phyloP scores from a whole-genome alignment of 1,140 invertebrate genomes.

The Scaptomyza pallida region DNA sequence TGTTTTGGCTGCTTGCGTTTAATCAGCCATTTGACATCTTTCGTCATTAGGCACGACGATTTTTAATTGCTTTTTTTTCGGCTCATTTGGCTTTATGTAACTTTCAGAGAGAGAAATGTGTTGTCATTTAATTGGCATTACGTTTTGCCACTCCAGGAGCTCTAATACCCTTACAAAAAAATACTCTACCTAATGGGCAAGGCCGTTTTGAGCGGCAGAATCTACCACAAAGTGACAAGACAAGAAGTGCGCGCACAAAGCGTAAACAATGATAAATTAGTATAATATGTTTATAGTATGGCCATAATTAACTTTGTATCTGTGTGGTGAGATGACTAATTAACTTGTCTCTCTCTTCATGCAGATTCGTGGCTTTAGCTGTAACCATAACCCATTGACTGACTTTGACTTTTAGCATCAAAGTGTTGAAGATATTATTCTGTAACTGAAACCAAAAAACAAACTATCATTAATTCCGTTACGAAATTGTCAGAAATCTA shows the following conservation, averaged over 20 bases:
- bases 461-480: constrained; percentile 10
- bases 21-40: constrained; percentile 72
- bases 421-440: constrained; percentile 45
- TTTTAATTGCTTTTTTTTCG: constrained; percentile 73
- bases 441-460: constrained; percentile 43
- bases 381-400: constrained; percentile 72
- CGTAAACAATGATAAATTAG: constrained; percentile 76
- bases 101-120: constrained; percentile 54
- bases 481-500: constrained; percentile 6
- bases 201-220: constrained; percentile 49
- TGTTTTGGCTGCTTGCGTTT: constrained; percentile 30
- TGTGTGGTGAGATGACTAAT: constrained; percentile 55
- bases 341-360: constrained; percentile 58
- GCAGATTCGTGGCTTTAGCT: constrained; percentile 16
- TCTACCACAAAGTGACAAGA: constrained; percentile 2
- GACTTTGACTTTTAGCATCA: constrained; percentile 52
- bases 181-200: constrained; percentile 3
- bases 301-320: constrained; percentile 60
- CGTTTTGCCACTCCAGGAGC: constrained; percentile 24
- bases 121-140: constrained; percentile 67
- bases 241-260: constrained; percentile 72
- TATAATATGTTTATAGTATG: constrained; percentile 54
- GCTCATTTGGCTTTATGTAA: constrained; percentile 66
- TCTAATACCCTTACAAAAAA: neutral
- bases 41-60: constrained; percentile 54